Evolutionary conservation across 2,113 vertebrate species (phyloP).

Genomic region (Brachypteracias leptosomus): DNA sequence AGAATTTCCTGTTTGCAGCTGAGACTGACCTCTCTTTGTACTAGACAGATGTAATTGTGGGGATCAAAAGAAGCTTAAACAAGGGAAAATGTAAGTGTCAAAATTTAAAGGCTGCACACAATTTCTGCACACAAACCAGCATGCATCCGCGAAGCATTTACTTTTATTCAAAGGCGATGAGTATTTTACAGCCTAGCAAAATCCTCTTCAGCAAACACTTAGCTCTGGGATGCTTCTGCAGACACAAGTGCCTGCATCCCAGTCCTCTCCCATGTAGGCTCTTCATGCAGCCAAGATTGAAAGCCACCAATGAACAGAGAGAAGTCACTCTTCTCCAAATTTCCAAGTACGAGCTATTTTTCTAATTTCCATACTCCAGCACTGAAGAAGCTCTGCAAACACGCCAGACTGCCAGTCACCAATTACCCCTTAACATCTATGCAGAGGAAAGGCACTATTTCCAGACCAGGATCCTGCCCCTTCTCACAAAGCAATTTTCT

Average conservation of each 20-base stretch:
- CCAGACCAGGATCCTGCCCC: background rate
- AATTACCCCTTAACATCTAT: background rate
- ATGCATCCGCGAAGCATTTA: background rate
- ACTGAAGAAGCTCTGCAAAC: background rate
- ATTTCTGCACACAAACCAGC: background rate
- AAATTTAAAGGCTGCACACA: background rate
- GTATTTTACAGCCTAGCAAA: background rate
- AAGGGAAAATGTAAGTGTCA: background rate
- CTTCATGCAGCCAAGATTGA: background rate
- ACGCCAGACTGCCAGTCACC: background rate
- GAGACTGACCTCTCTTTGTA: slow-evolving; percentile 17
- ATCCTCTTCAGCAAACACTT: background rate
- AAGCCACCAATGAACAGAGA: background rate
- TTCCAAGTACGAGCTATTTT: background rate
- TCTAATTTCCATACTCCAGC: background rate
- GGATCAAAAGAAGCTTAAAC: slow-evolving; percentile 15
- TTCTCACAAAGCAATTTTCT: slow-evolving; percentile 54
- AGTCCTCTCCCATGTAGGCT: background rate
- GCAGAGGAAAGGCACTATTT: slow-evolving; percentile 14
- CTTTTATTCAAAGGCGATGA: slow-evolving; percentile 20
- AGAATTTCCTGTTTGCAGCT: slow-evolving; percentile 31
- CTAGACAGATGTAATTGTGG: slow-evolving; percentile 1
- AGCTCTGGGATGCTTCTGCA: background rate
- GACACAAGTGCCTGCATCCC: background rate
- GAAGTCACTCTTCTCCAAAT: background rate